Evolutionary conservation across 2,113 vertebrate species (phyloP).

Genomic region (Eubucco bourcierii): DNA sequence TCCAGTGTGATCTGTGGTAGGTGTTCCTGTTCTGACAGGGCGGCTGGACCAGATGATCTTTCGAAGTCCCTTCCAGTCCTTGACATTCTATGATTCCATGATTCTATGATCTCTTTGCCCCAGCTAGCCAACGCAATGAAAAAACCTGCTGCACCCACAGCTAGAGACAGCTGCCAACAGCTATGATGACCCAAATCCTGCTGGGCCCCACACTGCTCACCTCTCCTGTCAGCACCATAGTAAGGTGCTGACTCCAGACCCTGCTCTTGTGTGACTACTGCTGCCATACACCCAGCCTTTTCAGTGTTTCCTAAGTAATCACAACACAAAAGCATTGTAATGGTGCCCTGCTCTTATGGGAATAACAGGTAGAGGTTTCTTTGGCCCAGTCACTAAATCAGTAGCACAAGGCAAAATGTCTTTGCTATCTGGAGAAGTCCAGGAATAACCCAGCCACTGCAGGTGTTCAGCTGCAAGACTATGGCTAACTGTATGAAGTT

Average conservation of each 20-base stretch:
- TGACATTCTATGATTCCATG: too few species aligned
- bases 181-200: neutral
- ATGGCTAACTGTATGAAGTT: too few species aligned
- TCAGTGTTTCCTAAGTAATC: neutral
- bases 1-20: too few species aligned
- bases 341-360: neutral
- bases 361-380: neutral
- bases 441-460: neutral
- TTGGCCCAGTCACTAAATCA: neutral
- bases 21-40: too few species aligned
- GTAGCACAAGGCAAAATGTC: rapidly evolving
- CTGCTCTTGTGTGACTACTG: neutral
- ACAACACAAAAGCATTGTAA: neutral
- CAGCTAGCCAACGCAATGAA: neutral
- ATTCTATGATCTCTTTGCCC: neutral
- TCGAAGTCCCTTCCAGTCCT: too few species aligned
- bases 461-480: neutral
- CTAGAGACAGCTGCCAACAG: neutral
- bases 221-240: neutral
- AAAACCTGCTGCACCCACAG: neutral
- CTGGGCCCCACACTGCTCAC: neutral
- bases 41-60: too few species aligned
- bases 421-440: neutral
- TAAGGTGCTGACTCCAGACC: neutral
- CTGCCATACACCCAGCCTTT: neutral